A percentile compares a stretch with the other conserved stretches of the same genome.
Evolutionary conservation across 2,113 vertebrate genomes (phyloP).

Genomic region (Neomonachus schauinslandi): DNA sequence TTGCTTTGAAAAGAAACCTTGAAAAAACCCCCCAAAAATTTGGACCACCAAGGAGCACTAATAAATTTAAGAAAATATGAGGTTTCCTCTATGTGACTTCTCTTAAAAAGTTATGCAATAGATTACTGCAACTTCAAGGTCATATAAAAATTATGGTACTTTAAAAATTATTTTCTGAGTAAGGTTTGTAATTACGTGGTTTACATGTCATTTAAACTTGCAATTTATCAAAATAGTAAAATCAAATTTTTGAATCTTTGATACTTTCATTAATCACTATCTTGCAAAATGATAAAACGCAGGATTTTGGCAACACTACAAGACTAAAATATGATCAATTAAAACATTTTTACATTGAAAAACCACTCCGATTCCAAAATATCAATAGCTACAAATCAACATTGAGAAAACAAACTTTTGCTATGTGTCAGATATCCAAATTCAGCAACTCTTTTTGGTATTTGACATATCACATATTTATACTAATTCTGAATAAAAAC

Average conservation of each 20-base stretch:
- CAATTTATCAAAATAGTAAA: slow-evolving; percentile 82
- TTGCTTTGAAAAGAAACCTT: slow-evolving; percentile 83
- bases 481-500: slow-evolving; percentile 32
- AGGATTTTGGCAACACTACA: slow-evolving; percentile 62
- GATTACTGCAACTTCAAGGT: slow-evolving; percentile 87
- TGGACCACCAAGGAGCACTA: slow-evolving; percentile 92
- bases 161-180: slow-evolving; percentile 85
- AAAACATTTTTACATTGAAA: slow-evolving; percentile 69
- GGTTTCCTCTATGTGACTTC: slow-evolving; percentile 92
- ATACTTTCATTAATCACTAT: slow-evolving; percentile 67
- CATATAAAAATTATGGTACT: slow-evolving; percentile 85
- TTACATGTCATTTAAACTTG: slow-evolving; percentile 85
- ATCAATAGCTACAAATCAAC: background rate
- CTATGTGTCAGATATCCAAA: background rate
- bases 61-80: slow-evolving; percentile 94
- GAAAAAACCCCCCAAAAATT: slow-evolving; percentile 71
- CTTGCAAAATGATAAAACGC: slow-evolving; percentile 50
- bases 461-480: slow-evolving; percentile 15
- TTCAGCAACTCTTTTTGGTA: background rate
- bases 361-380: slow-evolving; percentile 54
- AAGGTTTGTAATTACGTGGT: slow-evolving; percentile 85
- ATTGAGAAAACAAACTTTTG: slow-evolving; percentile 10
- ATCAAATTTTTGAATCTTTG: slow-evolving; percentile 79
- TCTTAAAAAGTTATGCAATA: slow-evolving; percentile 90
- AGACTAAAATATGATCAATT: slow-evolving; percentile 41